These are phyloP conservation scores for Aphelenchoides bicaudatus DNA, from an alignment of 2,888 invertebrate genomes.

Conservation along the genomic window DNA sequence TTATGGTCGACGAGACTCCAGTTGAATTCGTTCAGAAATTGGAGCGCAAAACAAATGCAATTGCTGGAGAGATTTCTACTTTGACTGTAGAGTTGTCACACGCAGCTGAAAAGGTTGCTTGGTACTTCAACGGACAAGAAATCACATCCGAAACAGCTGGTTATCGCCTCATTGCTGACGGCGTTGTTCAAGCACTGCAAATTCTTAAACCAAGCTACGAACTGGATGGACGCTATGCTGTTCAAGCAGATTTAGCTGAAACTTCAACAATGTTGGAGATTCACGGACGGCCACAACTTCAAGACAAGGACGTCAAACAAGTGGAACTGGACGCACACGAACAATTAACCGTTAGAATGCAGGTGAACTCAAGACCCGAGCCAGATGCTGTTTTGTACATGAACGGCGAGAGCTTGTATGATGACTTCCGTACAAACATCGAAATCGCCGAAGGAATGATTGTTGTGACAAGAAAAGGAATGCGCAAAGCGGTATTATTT, in stretches of 20 bases:
- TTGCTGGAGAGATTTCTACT: constrained; percentile 40
- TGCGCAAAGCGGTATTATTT: constrained; percentile 37
- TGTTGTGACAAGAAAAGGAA: constrained; percentile 17
- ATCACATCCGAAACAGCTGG: constrained; percentile 17
- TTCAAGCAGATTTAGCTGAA: constrained; percentile 45
- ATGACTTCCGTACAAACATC: constrained; percentile 44
- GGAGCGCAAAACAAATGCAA: constrained; percentile 44
- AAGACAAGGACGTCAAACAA: constrained; percentile 17
- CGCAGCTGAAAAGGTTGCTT: constrained; percentile 40
- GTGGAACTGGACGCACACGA: constrained; percentile 50
- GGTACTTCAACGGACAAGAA: constrained; percentile 43
- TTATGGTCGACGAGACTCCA: constrained; percentile 54
- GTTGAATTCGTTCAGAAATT: constrained; percentile 49
- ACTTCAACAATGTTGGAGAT: constrained; percentile 45
- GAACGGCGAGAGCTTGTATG: constrained; percentile 45
- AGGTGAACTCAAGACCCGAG: constrained; percentile 48
- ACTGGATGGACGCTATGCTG: constrained; percentile 58
- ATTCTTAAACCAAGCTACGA: constrained; percentile 47
- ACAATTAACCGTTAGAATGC: constrained; percentile 41
- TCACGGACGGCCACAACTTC: constrained; percentile 45
- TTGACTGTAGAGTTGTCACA: constrained; percentile 47
- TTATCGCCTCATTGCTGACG: constrained; percentile 23
- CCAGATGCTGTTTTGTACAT: constrained; percentile 46
- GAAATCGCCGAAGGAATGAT: constrained; percentile 35
- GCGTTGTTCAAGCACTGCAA: constrained; percentile 38